Base-by-base conservation (phyloP, 2,888 invertebrate genomes). In the Pheosia tremula region DNA sequence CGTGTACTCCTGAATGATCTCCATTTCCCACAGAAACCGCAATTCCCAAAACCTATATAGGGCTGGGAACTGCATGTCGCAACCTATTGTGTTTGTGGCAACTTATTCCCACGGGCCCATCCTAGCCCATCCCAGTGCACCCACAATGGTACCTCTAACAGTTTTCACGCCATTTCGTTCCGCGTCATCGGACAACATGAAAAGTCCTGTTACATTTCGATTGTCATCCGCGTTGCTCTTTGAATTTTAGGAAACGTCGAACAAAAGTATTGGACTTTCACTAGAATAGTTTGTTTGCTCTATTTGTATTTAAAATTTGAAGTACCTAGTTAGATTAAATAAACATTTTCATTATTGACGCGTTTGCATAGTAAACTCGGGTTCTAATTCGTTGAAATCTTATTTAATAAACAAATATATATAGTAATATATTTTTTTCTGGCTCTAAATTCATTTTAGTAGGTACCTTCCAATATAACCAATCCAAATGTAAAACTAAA, bases 111-210 rank as follows among this genome's bases (percentile, higher is more conserved):
- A 91, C 87, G 88, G 63, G 79, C 87, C 87, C 70, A 84, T 82
- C 85, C 87, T 83, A 82, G 85, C 90, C 91, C 80, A 84, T 81
- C 87, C 91, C 87, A 86, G 65, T 59, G 66, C 63, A 69, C 74
- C 80, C 74, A 77, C 72, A 81, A 79, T 76, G 63, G 75, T 63
- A 63, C 62, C 64, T 64, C 72, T 60, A 75, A 82, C 84, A 85
- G 84, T 89, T 91, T 91, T 91, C 91, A 89, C 92, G 86, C 91
- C 78, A 82, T 84, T 82, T 75, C 81, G 88, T 84, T 79, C 75
- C 80, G 88, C 82, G 76, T 83, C 82, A 90, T 80, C 80, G 87
- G 72, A 53, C 72, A 66, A 69, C 70, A 74, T 88, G 84, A 89
- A 89, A 87, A 84, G 84, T 86, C 68, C 77, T 77, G 80, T 80